A percentile compares a stretch with the other conserved stretches of the same genome.
These are phyloP conservation scores for Seriola rivoliana DNA, from an alignment of 2,113 vertebrate species.

Conservation along the genomic window DNA sequence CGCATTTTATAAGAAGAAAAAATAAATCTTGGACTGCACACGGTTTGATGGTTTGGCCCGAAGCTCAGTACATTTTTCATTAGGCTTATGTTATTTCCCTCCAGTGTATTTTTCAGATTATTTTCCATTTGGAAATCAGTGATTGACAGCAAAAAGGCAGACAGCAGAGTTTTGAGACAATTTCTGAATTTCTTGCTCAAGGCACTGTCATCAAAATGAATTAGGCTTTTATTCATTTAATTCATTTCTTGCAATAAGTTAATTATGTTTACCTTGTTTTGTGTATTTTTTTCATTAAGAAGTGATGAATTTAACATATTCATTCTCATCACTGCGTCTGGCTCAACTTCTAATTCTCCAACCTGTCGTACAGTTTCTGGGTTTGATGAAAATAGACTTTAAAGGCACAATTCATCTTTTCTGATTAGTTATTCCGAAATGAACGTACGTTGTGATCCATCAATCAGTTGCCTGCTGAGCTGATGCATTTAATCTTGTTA, in stretches of 20 bases:
- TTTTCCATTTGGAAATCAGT: slow-evolving; percentile 37
- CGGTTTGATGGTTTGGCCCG: slow-evolving; percentile 44
- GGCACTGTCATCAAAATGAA: slow-evolving; percentile 30
- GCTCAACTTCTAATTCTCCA: not conserved
- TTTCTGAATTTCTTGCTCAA: slow-evolving; percentile 21
- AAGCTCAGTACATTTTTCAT: slow-evolving; percentile 40
- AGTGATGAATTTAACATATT: slow-evolving; percentile 20
- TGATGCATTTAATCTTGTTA: not conserved
- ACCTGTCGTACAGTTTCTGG: no score
- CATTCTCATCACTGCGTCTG: not conserved
- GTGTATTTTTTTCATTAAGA: slow-evolving; percentile 14
- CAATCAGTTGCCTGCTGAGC: not conserved
- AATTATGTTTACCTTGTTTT: slow-evolving; percentile 37
- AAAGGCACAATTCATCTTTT: not conserved
- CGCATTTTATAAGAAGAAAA: slow-evolving; percentile 8
- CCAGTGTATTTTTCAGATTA: slow-evolving; percentile 47
- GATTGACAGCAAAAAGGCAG: slow-evolving; percentile 27
- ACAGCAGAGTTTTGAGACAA: not conserved
- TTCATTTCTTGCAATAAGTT: slow-evolving; percentile 25
- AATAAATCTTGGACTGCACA: slow-evolving; percentile 49
- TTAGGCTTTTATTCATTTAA: not conserved
- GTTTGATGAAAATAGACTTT: no score
- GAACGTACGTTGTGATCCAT: not conserved
- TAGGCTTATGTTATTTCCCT: slow-evolving; percentile 41
- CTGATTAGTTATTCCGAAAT: not conserved